These are phyloP conservation scores for Drosophila fungiperda DNA, from an alignment of 2,888 invertebrate species.

Conservation along the genomic window DNA sequence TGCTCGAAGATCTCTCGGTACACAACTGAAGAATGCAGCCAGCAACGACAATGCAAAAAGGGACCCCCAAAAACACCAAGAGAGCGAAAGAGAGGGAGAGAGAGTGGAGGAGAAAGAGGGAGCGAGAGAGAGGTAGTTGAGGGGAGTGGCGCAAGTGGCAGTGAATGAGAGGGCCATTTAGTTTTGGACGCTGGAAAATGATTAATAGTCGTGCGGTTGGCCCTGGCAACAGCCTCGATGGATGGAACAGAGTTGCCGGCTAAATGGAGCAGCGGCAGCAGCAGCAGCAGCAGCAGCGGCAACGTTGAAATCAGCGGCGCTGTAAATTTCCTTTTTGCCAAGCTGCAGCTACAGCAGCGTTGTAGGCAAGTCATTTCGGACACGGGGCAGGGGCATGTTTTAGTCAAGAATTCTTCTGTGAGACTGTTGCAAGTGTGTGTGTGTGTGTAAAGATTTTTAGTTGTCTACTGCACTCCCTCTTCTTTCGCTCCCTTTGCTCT, in stretches of 20 bases:
- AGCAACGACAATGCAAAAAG: conserved; percentile 59
- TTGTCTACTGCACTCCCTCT: conserved; percentile 25
- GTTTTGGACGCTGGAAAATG: conserved; percentile 79
- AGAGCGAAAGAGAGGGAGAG: conserved; percentile 15
- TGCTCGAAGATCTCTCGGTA: conserved; percentile 17
- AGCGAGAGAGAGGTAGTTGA: conserved; percentile 3
- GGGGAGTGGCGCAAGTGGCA: conserved; percentile 28
- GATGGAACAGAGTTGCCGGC: conserved; percentile 46
- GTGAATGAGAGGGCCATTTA: conserved; percentile 65
- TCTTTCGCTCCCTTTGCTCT: conserved; percentile 1
- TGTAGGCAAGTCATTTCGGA: not conserved
- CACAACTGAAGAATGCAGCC: conserved; percentile 59
- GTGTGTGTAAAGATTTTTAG: conserved; percentile 54
- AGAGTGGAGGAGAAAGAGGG: conserved; percentile 12
- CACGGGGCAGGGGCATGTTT: conserved; percentile 1
- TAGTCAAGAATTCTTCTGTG: conserved; percentile 50
- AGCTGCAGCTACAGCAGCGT: conserved; percentile 32
- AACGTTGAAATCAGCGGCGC: conserved; percentile 62
- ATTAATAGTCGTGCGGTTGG: conserved; percentile 75
- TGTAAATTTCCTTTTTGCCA: conserved; percentile 69
- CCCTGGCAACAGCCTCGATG: conserved; percentile 49
- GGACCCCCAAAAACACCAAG: conserved; percentile 41
- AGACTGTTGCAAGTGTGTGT: conserved; percentile 58
- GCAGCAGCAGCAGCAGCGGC: conserved; percentile 26
- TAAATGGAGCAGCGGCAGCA: conserved; percentile 48